Percentiles rank a stretch among this genome's conserved stretches.
Evolutionary conservation across 1,140 invertebrate species (phyloP).

Genomic region (Pachyrhynchus sulphureomaculatus): DNA sequence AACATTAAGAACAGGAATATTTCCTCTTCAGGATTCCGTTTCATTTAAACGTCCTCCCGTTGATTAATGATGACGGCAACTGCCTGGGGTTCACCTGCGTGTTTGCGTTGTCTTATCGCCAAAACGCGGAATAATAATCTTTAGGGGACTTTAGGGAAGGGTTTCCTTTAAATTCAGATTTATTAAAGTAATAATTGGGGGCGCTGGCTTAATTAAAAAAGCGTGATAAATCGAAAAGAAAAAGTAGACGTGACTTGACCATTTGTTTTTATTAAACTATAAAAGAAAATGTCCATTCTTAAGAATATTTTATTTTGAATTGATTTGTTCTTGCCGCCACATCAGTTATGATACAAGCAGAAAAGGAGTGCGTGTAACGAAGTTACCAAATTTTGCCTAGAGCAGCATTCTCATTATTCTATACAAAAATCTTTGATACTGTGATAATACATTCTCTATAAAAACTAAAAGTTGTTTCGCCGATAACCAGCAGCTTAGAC

Average conservation of each 20-base stretch:
- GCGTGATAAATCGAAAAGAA: constrained; percentile 15
- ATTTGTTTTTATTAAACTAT: constrained; percentile 11
- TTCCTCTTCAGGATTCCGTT: constrained; percentile 9
- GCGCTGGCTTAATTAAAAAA: constrained; percentile 20
- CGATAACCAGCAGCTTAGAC: too few species aligned
- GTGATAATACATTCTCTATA: too few species aligned
- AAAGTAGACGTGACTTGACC: neutral
- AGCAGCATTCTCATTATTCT: too few species aligned
- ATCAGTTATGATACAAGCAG: too few species aligned
- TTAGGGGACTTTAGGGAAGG: neutral
- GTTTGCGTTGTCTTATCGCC: constrained; percentile 20
- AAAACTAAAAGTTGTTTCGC: too few species aligned
- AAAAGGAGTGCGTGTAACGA: too few species aligned
- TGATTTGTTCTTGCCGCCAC: too few species aligned
- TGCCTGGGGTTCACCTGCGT: constrained; percentile 21
- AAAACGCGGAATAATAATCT: constrained; percentile 16
- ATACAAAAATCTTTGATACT: too few species aligned
- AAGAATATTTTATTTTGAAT: too few species aligned
- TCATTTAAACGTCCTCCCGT: neutral
- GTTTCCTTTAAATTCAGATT: constrained; percentile 15
- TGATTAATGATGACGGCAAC: constrained; percentile 20
- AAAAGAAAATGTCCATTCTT: too few species aligned
- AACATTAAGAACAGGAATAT: constrained; percentile 13
- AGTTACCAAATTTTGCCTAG: too few species aligned
- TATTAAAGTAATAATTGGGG: constrained; percentile 19